Evolutionary conservation across 2,113 vertebrate species (phyloP), one percentile per base, ranked within the genome.

Genomic region (Pipra filicauda): DNA sequence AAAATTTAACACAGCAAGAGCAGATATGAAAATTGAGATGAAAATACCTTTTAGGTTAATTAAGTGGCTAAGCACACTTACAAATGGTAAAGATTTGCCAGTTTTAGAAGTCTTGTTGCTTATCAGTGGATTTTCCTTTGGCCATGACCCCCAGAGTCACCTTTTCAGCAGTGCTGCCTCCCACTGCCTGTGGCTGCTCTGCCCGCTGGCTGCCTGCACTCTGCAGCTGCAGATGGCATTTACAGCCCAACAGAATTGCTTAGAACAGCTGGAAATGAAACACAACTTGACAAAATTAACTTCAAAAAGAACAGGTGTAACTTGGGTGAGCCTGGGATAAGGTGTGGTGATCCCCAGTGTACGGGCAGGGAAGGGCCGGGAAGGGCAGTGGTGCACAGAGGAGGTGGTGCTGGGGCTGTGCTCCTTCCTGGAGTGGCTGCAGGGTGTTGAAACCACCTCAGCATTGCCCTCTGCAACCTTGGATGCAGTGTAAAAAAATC

Each of bases 341-440:
- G 16, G 33, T 1, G 3, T 11, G 24, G 10, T 5, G 23, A 18
- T 7, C 11, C 55, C 31, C 1, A 1, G 6, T 11, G 1, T 6
- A 3, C 1, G 4, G 76, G 30, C 39, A 65, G 62, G 62, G 18
- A 59, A 52, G 5, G 76, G 30, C 39, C 31, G 62, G 62, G 18
- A 59, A 52, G 46, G 65, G 74, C 5, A 30, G 64, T 2, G 30
- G 46, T n/a, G 64, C 1, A 2, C 3, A 8, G 39, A 55, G 69
- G 24, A 15, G 23, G 27, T 0, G 0, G 8, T 0, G 7, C 43
- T 31, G 52, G 28, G 2, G 10, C 61, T 52, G 30, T 4, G n/a
- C 18, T 10, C 70, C 49, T 26, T 44, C 39, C 22, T 0, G 2
- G 48, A 49, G 66, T 0, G 0, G n/a, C 41, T n/a, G 37, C 6